Conservation (phyloP, 2,888 invertebrate genomes). For the Eulithis prunata region DNA sequence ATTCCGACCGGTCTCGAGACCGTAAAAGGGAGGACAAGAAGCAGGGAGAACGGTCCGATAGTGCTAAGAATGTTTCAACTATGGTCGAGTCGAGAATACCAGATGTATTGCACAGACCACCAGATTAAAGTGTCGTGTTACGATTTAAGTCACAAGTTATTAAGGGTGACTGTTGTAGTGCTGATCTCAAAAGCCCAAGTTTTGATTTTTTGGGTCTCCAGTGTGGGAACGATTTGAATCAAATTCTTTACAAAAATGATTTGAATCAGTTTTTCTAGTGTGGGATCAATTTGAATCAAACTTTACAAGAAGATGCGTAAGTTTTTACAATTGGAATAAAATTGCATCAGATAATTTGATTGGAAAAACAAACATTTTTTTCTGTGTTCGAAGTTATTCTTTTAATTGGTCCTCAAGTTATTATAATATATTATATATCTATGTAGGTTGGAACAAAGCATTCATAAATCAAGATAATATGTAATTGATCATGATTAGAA, state of each 20-base stretch:
- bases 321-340: constrained; percentile 1
- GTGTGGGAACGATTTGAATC: constrained; percentile 11
- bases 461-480: too few species aligned
- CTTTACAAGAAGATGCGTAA: neutral
- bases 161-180: constrained; percentile 28
- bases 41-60: constrained; percentile 37
- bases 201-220: constrained; percentile 6
- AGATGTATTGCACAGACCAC: constrained; percentile 64
- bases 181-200: constrained; percentile 23
- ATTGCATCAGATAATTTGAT: neutral
- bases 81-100: constrained; percentile 46
- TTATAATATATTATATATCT: too few species aligned
- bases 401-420: too few species aligned
- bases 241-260: constrained; percentile 5
- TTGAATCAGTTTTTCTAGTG: constrained; percentile 5
- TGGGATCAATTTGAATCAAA: neutral
- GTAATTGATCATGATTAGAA: too few species aligned
- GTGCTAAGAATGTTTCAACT: constrained; percentile 47
- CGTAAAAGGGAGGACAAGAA: constrained; percentile 63
- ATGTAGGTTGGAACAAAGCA: too few species aligned
- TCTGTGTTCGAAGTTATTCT: too few species aligned
- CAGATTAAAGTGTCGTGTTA: constrained; percentile 57
- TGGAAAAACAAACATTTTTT: too few species aligned
- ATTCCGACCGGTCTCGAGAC: constrained; percentile 59
- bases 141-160: constrained; percentile 33